Conservation (phyloP, 2,113 vertebrate genomes). For the Leptodactylus fuscus region DNA sequence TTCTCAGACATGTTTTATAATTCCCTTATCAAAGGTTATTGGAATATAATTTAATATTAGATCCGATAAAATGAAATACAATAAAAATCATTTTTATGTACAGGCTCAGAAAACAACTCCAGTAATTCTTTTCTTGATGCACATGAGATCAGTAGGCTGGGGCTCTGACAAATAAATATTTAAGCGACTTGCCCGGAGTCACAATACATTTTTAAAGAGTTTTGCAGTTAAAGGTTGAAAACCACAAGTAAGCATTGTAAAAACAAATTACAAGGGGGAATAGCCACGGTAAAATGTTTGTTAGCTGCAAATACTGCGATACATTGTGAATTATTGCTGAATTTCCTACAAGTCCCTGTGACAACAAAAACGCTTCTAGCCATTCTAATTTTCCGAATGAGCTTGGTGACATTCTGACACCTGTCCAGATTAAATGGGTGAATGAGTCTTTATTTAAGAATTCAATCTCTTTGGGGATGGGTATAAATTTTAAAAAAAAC, state of each 20-base stretch:
- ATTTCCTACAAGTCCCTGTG: background rate
- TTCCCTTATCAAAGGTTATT: slow-evolving; percentile 28
- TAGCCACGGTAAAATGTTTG: slow-evolving; percentile 26
- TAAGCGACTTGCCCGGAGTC: background rate
- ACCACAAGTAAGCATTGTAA: slow-evolving; percentile 29
- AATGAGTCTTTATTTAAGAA: background rate
- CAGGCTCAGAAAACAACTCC: background rate
- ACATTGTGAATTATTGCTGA: background rate
- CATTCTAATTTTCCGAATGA: background rate
- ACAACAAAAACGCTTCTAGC: background rate
- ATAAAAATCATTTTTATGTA: background rate
- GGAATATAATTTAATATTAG: slow-evolving; percentile 22
- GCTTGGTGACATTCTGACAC: background rate
- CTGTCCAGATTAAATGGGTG: background rate
- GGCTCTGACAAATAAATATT: slow-evolving; percentile 30
- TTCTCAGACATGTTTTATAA: background rate
- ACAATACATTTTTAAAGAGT: slow-evolving; percentile 46
- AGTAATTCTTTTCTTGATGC: background rate
- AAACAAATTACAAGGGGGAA: slow-evolving; percentile 28
- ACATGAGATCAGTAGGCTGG: background rate
- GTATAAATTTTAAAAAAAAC: no score
- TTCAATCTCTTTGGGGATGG: no score
- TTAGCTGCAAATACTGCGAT: background rate
- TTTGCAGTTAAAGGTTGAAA: slow-evolving; percentile 29
- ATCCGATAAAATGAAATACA: background rate